Base-by-base conservation (phyloP, 2,113 vertebrate genomes). In the Delphinapterus leucas region DNA sequence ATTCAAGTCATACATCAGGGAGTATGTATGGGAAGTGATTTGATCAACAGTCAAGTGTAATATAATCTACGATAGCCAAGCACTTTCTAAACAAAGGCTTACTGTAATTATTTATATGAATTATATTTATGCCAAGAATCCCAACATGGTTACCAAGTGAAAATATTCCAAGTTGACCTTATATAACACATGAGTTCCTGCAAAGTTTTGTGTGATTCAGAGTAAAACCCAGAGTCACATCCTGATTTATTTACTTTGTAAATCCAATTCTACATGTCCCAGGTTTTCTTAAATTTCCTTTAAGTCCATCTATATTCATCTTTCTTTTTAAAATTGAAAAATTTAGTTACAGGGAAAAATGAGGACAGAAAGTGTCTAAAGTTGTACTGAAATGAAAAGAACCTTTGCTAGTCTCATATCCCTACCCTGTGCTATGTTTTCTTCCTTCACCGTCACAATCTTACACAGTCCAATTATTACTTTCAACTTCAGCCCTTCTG, bases 271-370 rank as follows among this genome's bases (percentile, higher is more conserved):
- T 38, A 8, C 28, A 28, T 13, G 47, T 25, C 65, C 41, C 33
- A 5, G 3, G 17, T 68, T 84, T 71, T 73, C 60, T 71, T 89
- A 73, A 79, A 93, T 61, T 77, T 77, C 47, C 28, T 21, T 31
- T 79, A 68, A 68, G 79, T 60, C 21, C 55, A 12, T 74, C 60
- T 68, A 13, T 91, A 83, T 47, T 68, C 47, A 67, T 86, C 71
- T 96, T 93, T 77, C 49, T 85, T 80, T 67, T 86, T 91, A 28
- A 96, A 95, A 68, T 38, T 44, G 47, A 71, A 95, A 87, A 53
- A 3, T 60, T 33, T 38, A n/a, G 28, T 71, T 84, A 79, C 23
- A 38, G 63, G 58, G 74, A 1, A 81, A 95, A 90, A 67, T 17
- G 28, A 68, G 38, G 61, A 55, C 49, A 80, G 38, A 55, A 89